phyloP scores from a whole-genome alignment of 2,888 invertebrate genomes.

The Anoplius nigerrimus region DNA sequence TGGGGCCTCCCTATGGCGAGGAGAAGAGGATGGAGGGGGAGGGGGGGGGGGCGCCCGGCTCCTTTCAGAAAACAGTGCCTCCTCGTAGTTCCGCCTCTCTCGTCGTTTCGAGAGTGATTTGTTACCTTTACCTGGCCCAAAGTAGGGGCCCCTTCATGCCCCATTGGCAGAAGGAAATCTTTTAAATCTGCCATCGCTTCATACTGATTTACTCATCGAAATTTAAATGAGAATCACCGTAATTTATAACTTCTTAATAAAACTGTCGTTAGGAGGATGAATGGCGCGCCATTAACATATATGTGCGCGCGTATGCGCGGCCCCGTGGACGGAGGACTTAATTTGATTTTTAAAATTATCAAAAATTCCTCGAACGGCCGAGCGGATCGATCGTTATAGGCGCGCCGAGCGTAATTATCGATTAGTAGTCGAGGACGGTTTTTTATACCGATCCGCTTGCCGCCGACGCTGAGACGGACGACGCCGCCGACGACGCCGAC shows the following conservation, averaged over 20 bases:
- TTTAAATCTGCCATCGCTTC: conserved; percentile 36
- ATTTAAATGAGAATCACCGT: conserved; percentile 37
- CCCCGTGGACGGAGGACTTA: too few relatives aligned
- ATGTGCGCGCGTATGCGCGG: not conserved
- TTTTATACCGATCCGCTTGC: not conserved
- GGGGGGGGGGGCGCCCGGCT: conserved; percentile 39
- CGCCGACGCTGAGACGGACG: too few relatives aligned
- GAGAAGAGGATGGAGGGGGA: conserved; percentile 33
- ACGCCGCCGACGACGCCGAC: too few relatives aligned
- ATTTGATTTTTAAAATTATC: too few relatives aligned
- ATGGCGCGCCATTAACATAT: conserved; percentile 10
- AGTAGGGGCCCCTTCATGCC: conserved; percentile 38
- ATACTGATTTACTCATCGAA: conserved; percentile 46
- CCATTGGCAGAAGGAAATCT: conserved; percentile 36
- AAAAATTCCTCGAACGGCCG: too few relatives aligned
- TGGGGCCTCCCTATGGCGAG: conserved; percentile 70
- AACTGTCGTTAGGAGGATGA: conserved; percentile 41
- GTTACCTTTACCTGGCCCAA: conserved; percentile 57
- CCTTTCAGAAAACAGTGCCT: conserved; percentile 65
- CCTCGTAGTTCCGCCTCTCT: conserved; percentile 50
- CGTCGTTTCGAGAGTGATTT: conserved; percentile 57
- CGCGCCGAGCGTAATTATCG: too few relatives aligned
- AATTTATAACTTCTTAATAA: conserved; percentile 43
- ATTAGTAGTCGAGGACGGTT: too few relatives aligned
- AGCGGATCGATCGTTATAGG: conserved; percentile 1